These are phyloP conservation scores for Arion vulgaris DNA, from an alignment of 1,140 invertebrate genomes.

Conservation along the genomic window DNA sequence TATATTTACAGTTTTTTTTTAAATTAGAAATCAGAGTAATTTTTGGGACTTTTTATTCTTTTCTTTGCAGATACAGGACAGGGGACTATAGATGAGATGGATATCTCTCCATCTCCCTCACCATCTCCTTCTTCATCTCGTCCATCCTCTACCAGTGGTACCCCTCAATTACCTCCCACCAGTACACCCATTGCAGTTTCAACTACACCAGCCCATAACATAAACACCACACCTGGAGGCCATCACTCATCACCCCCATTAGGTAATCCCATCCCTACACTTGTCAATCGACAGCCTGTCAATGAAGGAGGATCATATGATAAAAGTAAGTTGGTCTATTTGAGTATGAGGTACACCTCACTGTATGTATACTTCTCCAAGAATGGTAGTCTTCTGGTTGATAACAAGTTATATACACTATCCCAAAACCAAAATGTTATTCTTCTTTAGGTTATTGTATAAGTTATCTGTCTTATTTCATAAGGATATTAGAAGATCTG, in stretches of 20 bases:
- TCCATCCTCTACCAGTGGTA: conserved; percentile 60
- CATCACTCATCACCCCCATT: conserved; percentile 16
- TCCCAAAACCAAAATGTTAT: too few relatives aligned
- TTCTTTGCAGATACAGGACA: conserved; percentile 24
- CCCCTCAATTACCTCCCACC: conserved; percentile 44
- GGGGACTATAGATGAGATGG: conserved; percentile 81
- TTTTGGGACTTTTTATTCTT: too few relatives aligned
- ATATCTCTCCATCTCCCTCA: conserved; percentile 83
- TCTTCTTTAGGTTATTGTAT: too few relatives aligned
- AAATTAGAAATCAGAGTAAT: too few relatives aligned
- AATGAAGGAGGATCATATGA: conserved; percentile 16
- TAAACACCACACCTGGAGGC: background rate
- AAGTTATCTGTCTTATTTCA: too few relatives aligned
- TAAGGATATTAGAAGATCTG: too few relatives aligned
- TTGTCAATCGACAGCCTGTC: conserved; percentile 33
- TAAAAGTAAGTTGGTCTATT: conserved; percentile 36
- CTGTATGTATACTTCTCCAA: too few relatives aligned
- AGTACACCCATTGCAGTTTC: conserved; percentile 63
- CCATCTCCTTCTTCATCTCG: conserved; percentile 51
- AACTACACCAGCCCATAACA: conserved; percentile 6
- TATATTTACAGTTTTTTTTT: too few relatives aligned
- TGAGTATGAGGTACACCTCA: too few relatives aligned
- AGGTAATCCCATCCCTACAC: conserved; percentile 34
- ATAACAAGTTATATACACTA: too few relatives aligned
- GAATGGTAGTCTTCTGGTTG: too few relatives aligned